Percentiles rank a stretch among this genome's conserved stretches.
phyloP scores from a whole-genome alignment of 53 echinoderm and acorn worm genomes.

The Pentamera pediparva region DNA sequence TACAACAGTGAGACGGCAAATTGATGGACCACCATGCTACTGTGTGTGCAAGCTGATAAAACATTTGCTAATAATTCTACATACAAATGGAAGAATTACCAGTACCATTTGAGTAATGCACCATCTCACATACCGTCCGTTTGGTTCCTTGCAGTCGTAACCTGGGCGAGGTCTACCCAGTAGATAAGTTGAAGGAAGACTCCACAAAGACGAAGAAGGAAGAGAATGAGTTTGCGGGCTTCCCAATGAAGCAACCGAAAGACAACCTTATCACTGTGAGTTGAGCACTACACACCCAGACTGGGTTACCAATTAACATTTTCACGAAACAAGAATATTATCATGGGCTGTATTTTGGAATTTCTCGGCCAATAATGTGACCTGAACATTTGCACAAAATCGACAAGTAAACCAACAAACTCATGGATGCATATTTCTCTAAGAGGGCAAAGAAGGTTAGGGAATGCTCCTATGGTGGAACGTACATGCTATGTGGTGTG shows the following conservation, averaged over 20 bases:
- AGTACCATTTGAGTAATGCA: background rate
- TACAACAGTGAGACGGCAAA: background rate
- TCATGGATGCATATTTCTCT: background rate
- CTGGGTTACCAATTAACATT: too few relatives aligned
- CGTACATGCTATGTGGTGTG: too few relatives aligned
- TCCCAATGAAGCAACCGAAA: slow-evolving; percentile 69
- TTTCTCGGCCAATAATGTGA: too few relatives aligned
- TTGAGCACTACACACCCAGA: background rate
- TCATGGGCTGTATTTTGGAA: too few relatives aligned
- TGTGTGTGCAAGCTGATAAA: too few relatives aligned
- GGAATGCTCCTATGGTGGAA: too few relatives aligned
- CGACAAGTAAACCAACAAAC: background rate
- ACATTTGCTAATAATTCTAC: too few relatives aligned
- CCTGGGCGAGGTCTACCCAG: slow-evolving; percentile 70
- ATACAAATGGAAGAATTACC: too few relatives aligned
- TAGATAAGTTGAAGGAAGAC: slow-evolving; percentile 53
- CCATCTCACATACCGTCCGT: background rate
- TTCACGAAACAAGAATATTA: too few relatives aligned
- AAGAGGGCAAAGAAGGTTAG: too few relatives aligned
- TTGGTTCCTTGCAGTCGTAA: slow-evolving; percentile 55
- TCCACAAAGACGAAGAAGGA: slow-evolving; percentile 58
- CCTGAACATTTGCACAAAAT: background rate
- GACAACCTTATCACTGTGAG: slow-evolving; percentile 84
- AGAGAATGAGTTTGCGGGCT: slow-evolving; percentile 80
- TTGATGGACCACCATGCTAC: background rate